Evolutionary conservation across 2,888 invertebrate genomes (phyloP), one percentile per base, ranked within the genome.

Genomic region (Danaus chrysippus): DNA sequence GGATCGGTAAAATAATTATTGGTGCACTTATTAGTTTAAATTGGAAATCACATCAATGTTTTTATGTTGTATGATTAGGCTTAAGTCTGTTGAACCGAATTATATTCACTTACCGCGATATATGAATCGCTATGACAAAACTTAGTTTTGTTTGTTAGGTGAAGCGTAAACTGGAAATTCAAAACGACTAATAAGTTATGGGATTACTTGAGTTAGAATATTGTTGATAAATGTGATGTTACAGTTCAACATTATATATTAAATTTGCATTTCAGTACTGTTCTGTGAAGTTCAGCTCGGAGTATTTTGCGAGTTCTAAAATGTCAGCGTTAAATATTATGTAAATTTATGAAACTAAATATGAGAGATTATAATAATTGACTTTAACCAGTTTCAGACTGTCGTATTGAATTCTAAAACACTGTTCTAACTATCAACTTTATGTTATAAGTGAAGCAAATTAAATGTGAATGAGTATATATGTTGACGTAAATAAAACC

Each of bases 171-270:
- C 49, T 17, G 10, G 49, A 49, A 49, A 49, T 49, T 11, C 15
- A 17, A 49, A 49, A 17, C 49, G 17, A 49, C 49, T 49, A 49
- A 49, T 49, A 49, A 49, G 17, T 49, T 49, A 49, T 49, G 49
- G 49, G 49, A 49, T 49, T 49, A 49, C 49, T 49, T 49, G 49
- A 17, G 10, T 49, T 17, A 17, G 17, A 49, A 49, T 10, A 17
- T 17, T 49, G 10, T 49, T 49, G 49, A 49, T 49, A 17, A 49
- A 49, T 49, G 49, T 49, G 10, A 49, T 49, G 17, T 17, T 49
- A 49, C 15, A 17, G 17, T 49, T 49, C 17, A 49, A 49, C 15
- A 49, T 49, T 49, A 49, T 17, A 49, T 17, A 17, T 49, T 49
- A 49, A 17, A 17, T 11, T 49, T 10, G 3, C 49, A 49, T 3